A percentile compares a stretch with the other conserved stretches of the same genome.
These are phyloP conservation scores for Glomeris marginata DNA, from an alignment of 2,888 invertebrate species.

Conservation along the genomic window DNA sequence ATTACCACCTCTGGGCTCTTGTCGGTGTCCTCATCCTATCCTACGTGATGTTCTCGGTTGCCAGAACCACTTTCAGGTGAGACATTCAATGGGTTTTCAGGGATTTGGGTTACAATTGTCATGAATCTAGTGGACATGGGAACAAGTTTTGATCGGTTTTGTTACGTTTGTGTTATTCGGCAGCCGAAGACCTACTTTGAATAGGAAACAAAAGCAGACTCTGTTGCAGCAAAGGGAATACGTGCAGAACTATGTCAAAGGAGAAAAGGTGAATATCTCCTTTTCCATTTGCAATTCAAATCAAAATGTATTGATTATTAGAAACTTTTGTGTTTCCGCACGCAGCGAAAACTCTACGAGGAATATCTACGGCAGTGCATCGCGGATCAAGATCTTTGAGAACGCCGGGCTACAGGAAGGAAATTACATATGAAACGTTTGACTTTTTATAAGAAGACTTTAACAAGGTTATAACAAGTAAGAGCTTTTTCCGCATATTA, in stretches of 20 bases:
- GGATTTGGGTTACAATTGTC: no score
- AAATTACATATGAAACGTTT: not conserved
- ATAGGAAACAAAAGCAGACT: slow-evolving; percentile 29
- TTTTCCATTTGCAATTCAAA: no score
- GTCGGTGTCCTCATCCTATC: no score
- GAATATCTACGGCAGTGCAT: slow-evolving; percentile 37
- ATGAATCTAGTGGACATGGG: no score
- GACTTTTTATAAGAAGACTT: no score
- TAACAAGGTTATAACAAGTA: no score
- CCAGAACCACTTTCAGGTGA: no score
- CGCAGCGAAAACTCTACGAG: slow-evolving; percentile 33
- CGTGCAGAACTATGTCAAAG: slow-evolving; percentile 31
- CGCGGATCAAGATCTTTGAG: slow-evolving; percentile 32
- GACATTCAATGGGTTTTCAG: no score
- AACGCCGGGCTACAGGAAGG: not conserved
- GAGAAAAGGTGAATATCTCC: slow-evolving; percentile 34
- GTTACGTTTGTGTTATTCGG: slow-evolving; percentile 12
- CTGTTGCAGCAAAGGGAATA: slow-evolving; percentile 31
- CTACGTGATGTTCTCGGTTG: no score
- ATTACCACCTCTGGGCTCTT: no score
- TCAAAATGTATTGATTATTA: no score
- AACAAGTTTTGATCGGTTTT: not conserved
- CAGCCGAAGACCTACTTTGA: slow-evolving; percentile 30
- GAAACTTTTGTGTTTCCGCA: slow-evolving; percentile 16
- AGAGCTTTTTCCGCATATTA: no score